phyloP scores from a whole-genome alignment of 2,888 invertebrate species.

The Salticus scenicus region DNA sequence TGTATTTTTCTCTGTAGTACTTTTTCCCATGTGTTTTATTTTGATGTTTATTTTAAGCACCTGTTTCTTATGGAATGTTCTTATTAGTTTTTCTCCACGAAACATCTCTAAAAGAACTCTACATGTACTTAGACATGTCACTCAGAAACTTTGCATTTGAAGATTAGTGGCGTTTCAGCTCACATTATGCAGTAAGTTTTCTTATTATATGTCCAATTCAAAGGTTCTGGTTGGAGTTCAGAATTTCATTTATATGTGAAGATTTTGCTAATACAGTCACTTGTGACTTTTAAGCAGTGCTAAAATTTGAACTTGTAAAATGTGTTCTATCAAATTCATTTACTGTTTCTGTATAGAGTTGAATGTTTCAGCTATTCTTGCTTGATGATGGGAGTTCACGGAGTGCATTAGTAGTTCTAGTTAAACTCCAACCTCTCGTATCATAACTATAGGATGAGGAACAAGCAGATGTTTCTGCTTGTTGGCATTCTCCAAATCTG shows the following conservation, averaged over 20 bases:
- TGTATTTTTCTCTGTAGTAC: neutral
- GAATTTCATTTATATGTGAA: neutral
- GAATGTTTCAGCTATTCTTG: neutral
- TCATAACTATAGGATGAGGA: neutral
- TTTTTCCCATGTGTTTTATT: neutral
- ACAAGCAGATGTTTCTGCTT: neutral
- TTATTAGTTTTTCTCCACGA: conserved; percentile 55
- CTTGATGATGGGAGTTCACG: neutral
- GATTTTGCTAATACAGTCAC: neutral
- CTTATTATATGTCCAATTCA: neutral
- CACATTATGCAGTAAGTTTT: conserved; percentile 62
- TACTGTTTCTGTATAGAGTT: neutral
- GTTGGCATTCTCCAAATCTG: neutral
- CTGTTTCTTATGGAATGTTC: conserved; percentile 47
- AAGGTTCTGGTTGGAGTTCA: conserved; percentile 6
- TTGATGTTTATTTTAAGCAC: neutral
- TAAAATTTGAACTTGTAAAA: no score
- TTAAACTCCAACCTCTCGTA: neutral
- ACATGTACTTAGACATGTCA: conserved; percentile 31
- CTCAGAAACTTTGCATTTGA: conserved; percentile 32
- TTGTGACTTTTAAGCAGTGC: no score
- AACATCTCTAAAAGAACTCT: conserved; percentile 56
- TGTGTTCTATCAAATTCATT: no score
- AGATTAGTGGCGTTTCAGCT: conserved; percentile 52
- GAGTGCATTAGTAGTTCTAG: conserved; percentile 8